Evolutionary conservation across 2,113 vertebrate genomes (phyloP).

Genomic region (Ciconia stormi): DNA sequence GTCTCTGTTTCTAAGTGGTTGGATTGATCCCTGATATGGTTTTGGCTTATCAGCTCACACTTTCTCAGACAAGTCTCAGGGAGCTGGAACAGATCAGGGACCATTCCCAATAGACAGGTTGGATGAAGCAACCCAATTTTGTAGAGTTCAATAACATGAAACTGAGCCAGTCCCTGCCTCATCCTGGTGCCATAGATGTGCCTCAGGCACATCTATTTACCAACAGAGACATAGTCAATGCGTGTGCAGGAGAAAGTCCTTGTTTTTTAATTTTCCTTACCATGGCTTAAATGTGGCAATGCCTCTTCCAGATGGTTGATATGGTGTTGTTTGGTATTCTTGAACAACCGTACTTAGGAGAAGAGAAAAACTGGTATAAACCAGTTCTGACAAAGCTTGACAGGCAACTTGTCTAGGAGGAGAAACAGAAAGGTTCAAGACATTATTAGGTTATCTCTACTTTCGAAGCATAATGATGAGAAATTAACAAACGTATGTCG

Average conservation of each 20-base stretch:
- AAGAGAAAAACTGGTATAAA: neutral
- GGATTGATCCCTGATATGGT: accelerated
- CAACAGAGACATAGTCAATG: neutral
- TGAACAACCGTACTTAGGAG: neutral
- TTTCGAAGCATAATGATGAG: neutral
- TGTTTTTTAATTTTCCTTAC: neutral
- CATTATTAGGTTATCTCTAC: neutral
- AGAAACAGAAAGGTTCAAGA: neutral
- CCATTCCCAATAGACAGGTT: neutral
- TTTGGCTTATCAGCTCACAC: neutral
- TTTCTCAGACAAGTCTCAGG: neutral
- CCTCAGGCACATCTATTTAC: neutral
- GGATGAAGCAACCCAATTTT: neutral
- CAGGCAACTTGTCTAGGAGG: neutral
- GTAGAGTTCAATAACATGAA: neutral
- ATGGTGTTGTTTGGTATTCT: neutral
- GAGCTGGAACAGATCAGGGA: neutral
- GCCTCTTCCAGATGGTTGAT: neutral
- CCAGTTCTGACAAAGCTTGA: neutral
- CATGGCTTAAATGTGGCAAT: neutral
- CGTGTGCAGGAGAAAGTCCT: neutral
- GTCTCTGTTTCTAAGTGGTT: neutral
- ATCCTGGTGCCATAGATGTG: neutral
- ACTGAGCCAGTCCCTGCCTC: neutral
- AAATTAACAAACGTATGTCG: neutral